phyloP scores from a whole-genome alignment of 2,797 vertebrate species.

The Falco biarmicus region DNA sequence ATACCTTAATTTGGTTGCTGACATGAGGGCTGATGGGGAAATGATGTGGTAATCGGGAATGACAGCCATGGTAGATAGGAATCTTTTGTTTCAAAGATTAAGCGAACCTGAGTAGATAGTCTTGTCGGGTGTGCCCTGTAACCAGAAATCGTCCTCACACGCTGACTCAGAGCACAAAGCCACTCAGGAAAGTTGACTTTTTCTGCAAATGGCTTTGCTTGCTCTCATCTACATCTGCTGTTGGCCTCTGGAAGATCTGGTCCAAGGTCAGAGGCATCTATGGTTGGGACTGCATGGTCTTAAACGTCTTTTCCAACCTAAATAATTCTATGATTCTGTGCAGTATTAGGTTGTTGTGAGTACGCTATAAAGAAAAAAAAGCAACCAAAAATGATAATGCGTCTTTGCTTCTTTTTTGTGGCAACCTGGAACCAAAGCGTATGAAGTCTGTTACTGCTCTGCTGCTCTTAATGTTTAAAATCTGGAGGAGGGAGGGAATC shows the following conservation, averaged over 20 bases:
- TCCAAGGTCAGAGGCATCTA: background rate
- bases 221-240: background rate
- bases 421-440: background rate
- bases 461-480: constrained; percentile 7
- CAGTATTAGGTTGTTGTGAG: background rate
- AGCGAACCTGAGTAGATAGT: background rate
- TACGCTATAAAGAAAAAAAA: background rate
- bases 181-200: background rate
- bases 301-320: background rate
- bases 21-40: constrained; percentile 49
- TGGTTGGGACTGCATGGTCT: fast-evolving
- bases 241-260: background rate
- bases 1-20: constrained; percentile 65
- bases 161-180: constrained; percentile 24
- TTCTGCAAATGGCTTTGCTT: background rate
- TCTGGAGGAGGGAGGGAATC: constrained; percentile 22
- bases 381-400: background rate
- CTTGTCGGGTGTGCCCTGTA: background rate
- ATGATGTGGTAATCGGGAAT: constrained; percentile 34
- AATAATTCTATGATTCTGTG: fast-evolving
- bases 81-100: constrained; percentile 44
- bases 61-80: background rate
- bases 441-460: background rate
- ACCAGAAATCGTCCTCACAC: background rate
- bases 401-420: background rate